Evolutionary conservation across 2,797 vertebrate genomes (phyloP), one percentile per base, ranked within the genome.

Genomic region (Epinephelus coioides): DNA sequence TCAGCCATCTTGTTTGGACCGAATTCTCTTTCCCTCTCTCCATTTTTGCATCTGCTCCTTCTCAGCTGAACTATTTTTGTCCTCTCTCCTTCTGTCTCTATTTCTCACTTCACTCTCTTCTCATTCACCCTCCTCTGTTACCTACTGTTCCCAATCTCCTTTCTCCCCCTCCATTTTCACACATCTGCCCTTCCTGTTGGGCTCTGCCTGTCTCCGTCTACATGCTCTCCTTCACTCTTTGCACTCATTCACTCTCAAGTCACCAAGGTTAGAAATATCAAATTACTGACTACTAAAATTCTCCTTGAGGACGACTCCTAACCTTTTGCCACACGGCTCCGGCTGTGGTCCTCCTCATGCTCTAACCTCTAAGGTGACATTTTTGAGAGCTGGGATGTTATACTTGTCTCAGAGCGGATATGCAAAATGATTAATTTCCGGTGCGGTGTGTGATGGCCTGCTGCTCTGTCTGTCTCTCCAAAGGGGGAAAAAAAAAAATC

Each of bases 401-500:
- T 79, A 57, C 5, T 0, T 11, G 70, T 77, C 73, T 84, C 79
- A 40, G 57, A 80, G 86, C 25, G 25, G 57, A 86, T 86, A 77
- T 78, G 77, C 78, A 84, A 81, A 83, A 81, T 82, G 88, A 87
- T 90, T 84, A 69, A 88, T 90, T 90, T 87, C 84, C 43, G 60
- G 76, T 83, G 78, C 59, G 23, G 67, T 8, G 62, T 67, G 66
- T 25, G 82, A 76, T 51, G 69, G 76, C 84, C 79, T 69, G 78
- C 80, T 79, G 81, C 78, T 82, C 71, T 9, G 10, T 47, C 56
- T 61, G 46, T 76, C 66, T 72, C 81, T 63, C 70, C 7, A 18
- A 66, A 78, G 69, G 50, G 10, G 63, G 15, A n/a, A 8, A 11
- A 54, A 34, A 30, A 71, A 30, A 55, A 60, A 81, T 44, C 53